Evolutionary conservation across 2,888 invertebrate genomes (phyloP).

Genomic region (Branchipolynoe longqiensis): DNA sequence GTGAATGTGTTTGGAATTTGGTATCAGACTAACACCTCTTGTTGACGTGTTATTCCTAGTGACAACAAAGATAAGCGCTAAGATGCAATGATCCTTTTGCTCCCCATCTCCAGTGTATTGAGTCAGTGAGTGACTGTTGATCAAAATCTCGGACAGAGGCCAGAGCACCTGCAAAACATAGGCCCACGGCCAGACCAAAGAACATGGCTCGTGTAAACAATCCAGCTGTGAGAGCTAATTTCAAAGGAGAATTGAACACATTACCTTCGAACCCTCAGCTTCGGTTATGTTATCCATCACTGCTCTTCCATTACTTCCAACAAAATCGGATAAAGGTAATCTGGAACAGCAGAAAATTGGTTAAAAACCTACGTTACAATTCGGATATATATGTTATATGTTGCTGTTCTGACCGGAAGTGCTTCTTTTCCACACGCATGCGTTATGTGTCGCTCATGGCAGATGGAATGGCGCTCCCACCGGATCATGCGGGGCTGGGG

Average conservation of each 20-base stretch:
- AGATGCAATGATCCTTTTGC: too few species aligned
- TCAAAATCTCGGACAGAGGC: too few species aligned
- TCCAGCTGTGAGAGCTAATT: background rate
- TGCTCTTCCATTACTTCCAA: constrained; percentile 38
- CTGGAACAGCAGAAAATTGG: background rate
- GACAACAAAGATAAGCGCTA: too few species aligned
- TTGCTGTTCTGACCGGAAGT: constrained; percentile 30
- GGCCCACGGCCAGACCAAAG: too few species aligned
- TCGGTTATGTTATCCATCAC: constrained; percentile 25
- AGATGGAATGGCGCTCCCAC: constrained; percentile 51
- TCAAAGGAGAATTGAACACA: background rate
- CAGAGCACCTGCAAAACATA: too few species aligned
- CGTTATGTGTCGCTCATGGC: background rate
- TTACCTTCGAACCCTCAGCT: constrained; percentile 49
- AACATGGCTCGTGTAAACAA: constrained; percentile 52
- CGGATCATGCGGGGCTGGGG: constrained; percentile 11
- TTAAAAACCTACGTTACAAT: background rate
- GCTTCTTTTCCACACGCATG: background rate
- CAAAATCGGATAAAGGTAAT: background rate
- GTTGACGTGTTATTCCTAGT: too few species aligned
- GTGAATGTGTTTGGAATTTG: too few species aligned
- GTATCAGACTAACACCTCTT: too few species aligned
- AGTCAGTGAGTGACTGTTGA: too few species aligned
- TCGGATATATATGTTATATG: constrained; percentile 5
- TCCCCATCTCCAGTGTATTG: too few species aligned